Percentiles rank a stretch among this genome's conserved stretches.
Evolutionary conservation across 64 coral and sea anemone species (phyloP).

Genomic region (Montipora cactus): DNA sequence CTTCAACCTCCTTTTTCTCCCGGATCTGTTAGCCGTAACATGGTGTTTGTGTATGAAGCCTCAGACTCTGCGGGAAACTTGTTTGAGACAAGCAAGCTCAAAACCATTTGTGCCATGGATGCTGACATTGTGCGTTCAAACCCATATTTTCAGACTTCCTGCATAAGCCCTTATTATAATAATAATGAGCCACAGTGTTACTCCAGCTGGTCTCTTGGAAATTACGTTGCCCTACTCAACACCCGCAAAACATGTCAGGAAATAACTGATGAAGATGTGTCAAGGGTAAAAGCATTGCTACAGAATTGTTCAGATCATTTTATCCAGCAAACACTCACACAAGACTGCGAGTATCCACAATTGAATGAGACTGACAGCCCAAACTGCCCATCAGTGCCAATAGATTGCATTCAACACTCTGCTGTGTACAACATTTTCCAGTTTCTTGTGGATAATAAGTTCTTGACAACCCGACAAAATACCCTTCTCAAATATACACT

Average conservation of each 20-base stretch:
- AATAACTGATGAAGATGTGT: constrained; percentile 76
- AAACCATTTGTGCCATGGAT: constrained; percentile 73
- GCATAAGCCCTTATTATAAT: neutral
- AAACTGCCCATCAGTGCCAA: constrained; percentile 48
- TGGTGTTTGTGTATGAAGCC: constrained; percentile 74
- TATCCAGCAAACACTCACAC: constrained; percentile 40
- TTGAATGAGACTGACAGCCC: neutral
- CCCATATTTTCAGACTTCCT: neutral
- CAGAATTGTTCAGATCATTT: constrained; percentile 60
- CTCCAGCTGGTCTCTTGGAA: constrained; percentile 67
- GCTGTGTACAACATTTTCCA: constrained; percentile 69
- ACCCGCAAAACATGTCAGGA: constrained; percentile 58
- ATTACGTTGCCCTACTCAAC: constrained; percentile 65
- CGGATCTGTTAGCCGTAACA: neutral
- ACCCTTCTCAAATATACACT: constrained; percentile 62
- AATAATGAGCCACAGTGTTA: constrained; percentile 7
- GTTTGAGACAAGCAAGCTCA: constrained; percentile 68
- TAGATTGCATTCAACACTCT: constrained; percentile 45
- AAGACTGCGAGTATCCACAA: neutral
- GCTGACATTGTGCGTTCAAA: constrained; percentile 49
- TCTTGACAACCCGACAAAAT: constrained; percentile 46
- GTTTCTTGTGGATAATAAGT: constrained; percentile 73
- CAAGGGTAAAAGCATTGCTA: constrained; percentile 27
- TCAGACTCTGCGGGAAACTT: constrained; percentile 24
- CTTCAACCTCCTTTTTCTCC: neutral